A percentile compares a stretch with the other conserved stretches of the same genome.
Evolutionary conservation across 2,888 invertebrate species (phyloP).

Genomic region (Steinernema carpocapsae): DNA sequence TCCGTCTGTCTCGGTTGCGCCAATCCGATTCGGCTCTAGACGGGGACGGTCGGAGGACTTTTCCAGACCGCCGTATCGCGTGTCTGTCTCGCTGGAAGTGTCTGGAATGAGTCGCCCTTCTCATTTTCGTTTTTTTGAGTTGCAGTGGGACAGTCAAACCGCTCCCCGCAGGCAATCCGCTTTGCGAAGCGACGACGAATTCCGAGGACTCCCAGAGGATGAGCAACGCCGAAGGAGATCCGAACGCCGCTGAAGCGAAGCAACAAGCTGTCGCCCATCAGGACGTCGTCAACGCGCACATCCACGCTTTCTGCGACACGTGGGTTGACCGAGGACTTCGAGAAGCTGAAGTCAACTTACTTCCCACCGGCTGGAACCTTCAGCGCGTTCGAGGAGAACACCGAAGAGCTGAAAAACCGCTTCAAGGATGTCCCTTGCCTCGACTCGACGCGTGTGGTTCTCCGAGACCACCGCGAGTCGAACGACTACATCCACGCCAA

Average conservation of each 20-base stretch:
- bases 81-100: neutral
- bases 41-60: too few species aligned
- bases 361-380: neutral
- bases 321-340: conserved; percentile 48
- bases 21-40: too few species aligned
- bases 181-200: neutral
- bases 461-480: conserved; percentile 41
- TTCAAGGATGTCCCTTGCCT: conserved; percentile 52
- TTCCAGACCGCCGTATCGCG: neutral
- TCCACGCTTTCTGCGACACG: conserved; percentile 2
- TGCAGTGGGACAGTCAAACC: neutral
- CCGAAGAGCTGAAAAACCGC: conserved; percentile 10
- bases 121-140: neutral
- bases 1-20: too few species aligned
- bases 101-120: neutral
- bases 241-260: neutral
- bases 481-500: conserved; percentile 52
- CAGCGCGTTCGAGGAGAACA: neutral
- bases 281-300: neutral
- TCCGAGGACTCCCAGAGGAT: neutral
- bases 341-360: conserved; percentile 36
- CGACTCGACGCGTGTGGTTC: conserved; percentile 48
- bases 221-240: neutral
- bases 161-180: neutral
- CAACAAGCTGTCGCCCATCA: neutral